These are phyloP conservation scores for Cryptocephalus primarius DNA, from an alignment of 2,888 invertebrate species.

Conservation along the genomic window DNA sequence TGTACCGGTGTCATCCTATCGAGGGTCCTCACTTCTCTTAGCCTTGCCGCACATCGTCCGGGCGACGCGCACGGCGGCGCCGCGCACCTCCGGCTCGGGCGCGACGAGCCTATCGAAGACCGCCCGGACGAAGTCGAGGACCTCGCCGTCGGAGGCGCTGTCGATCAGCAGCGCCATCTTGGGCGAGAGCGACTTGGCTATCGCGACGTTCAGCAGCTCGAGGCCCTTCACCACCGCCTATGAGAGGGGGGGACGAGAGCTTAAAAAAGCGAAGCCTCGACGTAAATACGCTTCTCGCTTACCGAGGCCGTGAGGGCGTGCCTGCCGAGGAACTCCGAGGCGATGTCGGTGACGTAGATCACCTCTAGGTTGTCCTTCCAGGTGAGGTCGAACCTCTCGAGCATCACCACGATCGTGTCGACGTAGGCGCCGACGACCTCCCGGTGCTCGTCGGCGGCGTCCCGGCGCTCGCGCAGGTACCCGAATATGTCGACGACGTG, in stretches of 20 bases:
- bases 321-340: not conserved
- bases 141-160: constrained; percentile 47
- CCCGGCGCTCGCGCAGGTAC: no score
- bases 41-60: constrained; percentile 59
- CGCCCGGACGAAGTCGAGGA: constrained; percentile 56
- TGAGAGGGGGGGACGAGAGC: no score
- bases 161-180: constrained; percentile 65
- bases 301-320: no score
- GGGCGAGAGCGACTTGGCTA: constrained; percentile 66
- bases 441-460: not conserved
- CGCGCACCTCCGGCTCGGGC: constrained; percentile 67
- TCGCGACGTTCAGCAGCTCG: constrained; percentile 56
- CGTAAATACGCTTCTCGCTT: no score
- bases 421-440: not conserved
- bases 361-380: not conserved
- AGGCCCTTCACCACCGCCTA: constrained; percentile 61
- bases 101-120: constrained; percentile 61
- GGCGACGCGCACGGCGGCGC: constrained; percentile 63
- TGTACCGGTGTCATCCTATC: no score
- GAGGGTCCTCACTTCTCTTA: constrained; percentile 48
- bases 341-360: not conserved
- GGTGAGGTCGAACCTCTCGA: not conserved
- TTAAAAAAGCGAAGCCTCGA: no score
- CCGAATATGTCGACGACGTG: no score
- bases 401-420: not conserved